These are phyloP conservation scores for Campoletis raptor DNA, from an alignment of 2,888 invertebrate species.

Conservation along the genomic window DNA sequence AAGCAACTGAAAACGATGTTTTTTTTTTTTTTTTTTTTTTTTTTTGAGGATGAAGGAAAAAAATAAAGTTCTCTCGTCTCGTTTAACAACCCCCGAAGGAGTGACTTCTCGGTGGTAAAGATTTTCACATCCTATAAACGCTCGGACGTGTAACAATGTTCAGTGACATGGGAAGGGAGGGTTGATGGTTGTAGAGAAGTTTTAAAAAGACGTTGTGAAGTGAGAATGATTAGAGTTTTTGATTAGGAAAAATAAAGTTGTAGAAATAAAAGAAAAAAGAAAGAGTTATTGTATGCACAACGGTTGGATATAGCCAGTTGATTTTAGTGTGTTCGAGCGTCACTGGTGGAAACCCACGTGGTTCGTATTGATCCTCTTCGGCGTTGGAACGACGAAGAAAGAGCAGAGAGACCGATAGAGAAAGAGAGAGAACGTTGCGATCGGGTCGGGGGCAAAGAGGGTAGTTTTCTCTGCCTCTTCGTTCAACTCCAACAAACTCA, in stretches of 20 bases:
- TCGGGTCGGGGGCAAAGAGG: constrained; percentile 42
- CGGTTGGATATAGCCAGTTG: constrained; percentile 15
- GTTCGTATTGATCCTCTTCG: constrained; percentile 84
- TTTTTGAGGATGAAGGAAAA: not conserved
- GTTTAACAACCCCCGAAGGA: constrained; percentile 5
- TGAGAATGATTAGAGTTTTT: not conserved
- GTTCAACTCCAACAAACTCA: constrained; percentile 51
- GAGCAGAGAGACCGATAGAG: constrained; percentile 63
- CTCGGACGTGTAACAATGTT: constrained; percentile 1
- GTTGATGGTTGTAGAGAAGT: not conserved
- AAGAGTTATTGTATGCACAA: constrained; percentile 9
- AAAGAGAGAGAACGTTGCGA: constrained; percentile 60
- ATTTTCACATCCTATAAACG: not conserved
- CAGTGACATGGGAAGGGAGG: not conserved
- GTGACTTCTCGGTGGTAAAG: not conserved
- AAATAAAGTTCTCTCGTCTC: not conserved
- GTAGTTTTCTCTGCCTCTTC: constrained; percentile 55
- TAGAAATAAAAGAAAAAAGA: constrained; percentile 3
- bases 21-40: not conserved
- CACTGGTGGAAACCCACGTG: constrained; percentile 82
- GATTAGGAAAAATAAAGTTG: not conserved
- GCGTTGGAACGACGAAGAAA: constrained; percentile 76
- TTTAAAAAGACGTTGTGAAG: not conserved
- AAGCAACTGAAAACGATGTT: not conserved
- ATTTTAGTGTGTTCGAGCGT: constrained; percentile 71